A percentile compares a stretch with the other conserved stretches of the same genome.
These are phyloP conservation scores for Ibycter americanus DNA, from an alignment of 2,797 vertebrate species.

Conservation along the genomic window DNA sequence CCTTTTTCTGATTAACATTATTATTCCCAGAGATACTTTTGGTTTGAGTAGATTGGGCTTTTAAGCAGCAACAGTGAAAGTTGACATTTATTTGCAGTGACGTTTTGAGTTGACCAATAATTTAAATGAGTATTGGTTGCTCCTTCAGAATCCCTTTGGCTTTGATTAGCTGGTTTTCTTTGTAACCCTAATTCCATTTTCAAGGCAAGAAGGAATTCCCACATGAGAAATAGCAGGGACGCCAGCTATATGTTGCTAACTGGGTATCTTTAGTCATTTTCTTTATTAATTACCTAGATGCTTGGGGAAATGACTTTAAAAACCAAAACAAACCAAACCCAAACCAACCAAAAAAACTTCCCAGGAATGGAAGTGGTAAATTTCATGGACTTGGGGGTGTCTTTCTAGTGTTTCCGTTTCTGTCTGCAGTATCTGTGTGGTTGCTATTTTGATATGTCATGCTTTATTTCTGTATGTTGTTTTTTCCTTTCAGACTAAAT, in stretches of 20 bases:
- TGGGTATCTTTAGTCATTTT: not conserved
- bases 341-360: not conserved
- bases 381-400: not conserved
- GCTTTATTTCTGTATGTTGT: not conserved
- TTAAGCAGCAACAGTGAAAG: not conserved
- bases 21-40: not conserved
- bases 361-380: not conserved
- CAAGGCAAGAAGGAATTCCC: not conserved
- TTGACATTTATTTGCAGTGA: not conserved
- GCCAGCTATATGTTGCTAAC: not conserved
- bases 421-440: fast-evolving
- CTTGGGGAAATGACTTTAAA: not conserved
- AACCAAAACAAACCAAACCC: not conserved
- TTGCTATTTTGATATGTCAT: not conserved
- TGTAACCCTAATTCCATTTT: not conserved
- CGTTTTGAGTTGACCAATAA: not conserved
- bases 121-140: not conserved
- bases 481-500: not conserved
- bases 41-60: not conserved
- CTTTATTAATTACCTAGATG: not conserved
- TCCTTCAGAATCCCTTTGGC: not conserved
- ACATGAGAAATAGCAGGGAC: not conserved
- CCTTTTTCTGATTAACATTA: not conserved
- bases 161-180: not conserved
- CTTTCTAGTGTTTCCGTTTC: not conserved